phyloP scores from a whole-genome alignment of 2,113 vertebrate species.

The Furnarius figulus region DNA sequence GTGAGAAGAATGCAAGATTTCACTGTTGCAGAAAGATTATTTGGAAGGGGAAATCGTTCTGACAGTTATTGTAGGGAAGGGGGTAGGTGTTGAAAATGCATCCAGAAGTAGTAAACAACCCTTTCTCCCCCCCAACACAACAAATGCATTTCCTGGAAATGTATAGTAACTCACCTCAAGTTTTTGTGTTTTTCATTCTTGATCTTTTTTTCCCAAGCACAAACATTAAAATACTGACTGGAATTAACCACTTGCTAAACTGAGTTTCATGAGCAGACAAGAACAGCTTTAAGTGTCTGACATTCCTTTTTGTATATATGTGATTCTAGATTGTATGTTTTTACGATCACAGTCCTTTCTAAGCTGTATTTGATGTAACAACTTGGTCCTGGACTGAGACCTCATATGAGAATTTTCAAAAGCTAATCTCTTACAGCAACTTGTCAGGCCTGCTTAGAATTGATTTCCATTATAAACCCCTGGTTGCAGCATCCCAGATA shows the following conservation, averaged over 20 bases:
- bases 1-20: not conserved
- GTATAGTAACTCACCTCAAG: not conserved
- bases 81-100: not conserved
- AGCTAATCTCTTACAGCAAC: not conserved
- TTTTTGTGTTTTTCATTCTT: not conserved
- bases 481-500: not conserved
- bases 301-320: not conserved
- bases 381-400: not conserved
- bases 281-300: not conserved
- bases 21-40: not conserved
- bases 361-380: slow-evolving; percentile 16
- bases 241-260: not conserved
- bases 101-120: not conserved
- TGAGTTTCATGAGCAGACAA: not conserved
- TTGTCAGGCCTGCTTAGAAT: slow-evolving; percentile 27
- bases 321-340: not conserved
- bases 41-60: not conserved
- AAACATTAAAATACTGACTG: not conserved
- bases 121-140: not conserved
- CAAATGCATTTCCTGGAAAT: not conserved
- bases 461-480: slow-evolving; percentile 34
- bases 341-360: not conserved
- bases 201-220: not conserved
- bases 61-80: not conserved
- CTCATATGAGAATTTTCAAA: slow-evolving; percentile 20